Evolutionary conservation across 2,888 invertebrate genomes (phyloP), one percentile per base, ranked within the genome.

Genomic region (Temnothorax unifasciatus): DNA sequence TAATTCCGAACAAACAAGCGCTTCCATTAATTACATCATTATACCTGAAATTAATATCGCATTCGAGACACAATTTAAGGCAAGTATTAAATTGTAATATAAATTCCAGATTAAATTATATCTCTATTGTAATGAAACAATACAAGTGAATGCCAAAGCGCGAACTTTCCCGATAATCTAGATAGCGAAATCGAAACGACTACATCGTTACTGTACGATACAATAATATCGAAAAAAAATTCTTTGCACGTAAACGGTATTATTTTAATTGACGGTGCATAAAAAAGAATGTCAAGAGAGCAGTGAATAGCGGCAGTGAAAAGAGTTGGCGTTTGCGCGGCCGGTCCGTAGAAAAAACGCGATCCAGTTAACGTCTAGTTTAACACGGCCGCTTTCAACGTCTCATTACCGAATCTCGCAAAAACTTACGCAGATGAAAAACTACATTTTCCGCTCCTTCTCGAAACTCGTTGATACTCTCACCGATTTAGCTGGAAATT

Each of bases 321-420:
- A 88, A 88, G 77, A 38, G 85, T 88, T 84, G 73, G 86, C 89
- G 89, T 86, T 86, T 86, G 88, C 85, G 68, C 84, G 64, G 82
- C 77, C 57, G 18, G 38, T 18, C 18, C 15, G 34, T 44, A 73
- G 25, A 29, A 69, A 47, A 59, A 83, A 69, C 50, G 63, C 47
- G 52, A 57, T 66, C 34, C 2, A 73, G 59, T 85, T 86, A 84
- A 75, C 44, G 34, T 75, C 9, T 21, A 21, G 47, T 75, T 75
- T 47, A 74, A 59, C 29, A 29, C 21, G 9, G 29, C 8, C 18
- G 74, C 34, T 21, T 29, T 75, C 47, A 47, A 75, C 21, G 34
- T 47, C 47, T 25, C 64, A 34, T 75, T 75, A 75, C 11, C 34
- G 18, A 18, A 21, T 21, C 34, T 75, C 47, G 18, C 11, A 64